phyloP scores from a whole-genome alignment of 2,113 vertebrate genomes.

The Phalacrocorax aristotelis region DNA sequence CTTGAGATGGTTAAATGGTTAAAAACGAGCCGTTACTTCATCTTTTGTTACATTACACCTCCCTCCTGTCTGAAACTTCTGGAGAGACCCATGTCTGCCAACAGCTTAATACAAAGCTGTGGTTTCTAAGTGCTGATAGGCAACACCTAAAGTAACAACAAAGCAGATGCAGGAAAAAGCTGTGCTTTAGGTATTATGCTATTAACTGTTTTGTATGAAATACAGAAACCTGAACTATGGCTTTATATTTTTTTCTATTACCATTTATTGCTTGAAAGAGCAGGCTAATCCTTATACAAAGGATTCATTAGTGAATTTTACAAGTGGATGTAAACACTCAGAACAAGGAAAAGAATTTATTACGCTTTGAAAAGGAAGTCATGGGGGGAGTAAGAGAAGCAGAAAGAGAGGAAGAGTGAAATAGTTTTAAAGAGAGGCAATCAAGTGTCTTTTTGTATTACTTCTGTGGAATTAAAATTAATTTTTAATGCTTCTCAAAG shows the following conservation, averaged over 20 bases:
- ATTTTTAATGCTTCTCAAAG: neutral
- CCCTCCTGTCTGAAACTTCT: neutral
- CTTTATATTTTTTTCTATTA: neutral
- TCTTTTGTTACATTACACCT: neutral
- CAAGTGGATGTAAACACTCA: neutral
- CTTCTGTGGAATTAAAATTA: neutral
- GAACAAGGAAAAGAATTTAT: neutral
- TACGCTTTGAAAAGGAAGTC: neutral
- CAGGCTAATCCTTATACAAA: neutral
- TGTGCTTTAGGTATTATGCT: neutral
- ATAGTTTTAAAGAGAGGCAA: neutral
- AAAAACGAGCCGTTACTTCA: neutral
- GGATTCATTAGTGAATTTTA: neutral
- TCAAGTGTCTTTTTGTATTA: neutral
- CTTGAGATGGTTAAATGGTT: neutral
- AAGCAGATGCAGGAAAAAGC: neutral
- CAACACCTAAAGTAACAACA: neutral
- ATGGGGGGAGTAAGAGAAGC: neutral
- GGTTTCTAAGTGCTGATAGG: neutral
- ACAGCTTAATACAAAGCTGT: neutral
- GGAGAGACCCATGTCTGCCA: neutral
- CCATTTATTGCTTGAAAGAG: neutral
- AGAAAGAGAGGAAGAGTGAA: neutral
- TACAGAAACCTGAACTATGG: neutral
- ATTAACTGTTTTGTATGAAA: neutral